Evolutionary conservation across 2,888 invertebrate species (phyloP).

Genomic region (Anthrax anthrax): DNA sequence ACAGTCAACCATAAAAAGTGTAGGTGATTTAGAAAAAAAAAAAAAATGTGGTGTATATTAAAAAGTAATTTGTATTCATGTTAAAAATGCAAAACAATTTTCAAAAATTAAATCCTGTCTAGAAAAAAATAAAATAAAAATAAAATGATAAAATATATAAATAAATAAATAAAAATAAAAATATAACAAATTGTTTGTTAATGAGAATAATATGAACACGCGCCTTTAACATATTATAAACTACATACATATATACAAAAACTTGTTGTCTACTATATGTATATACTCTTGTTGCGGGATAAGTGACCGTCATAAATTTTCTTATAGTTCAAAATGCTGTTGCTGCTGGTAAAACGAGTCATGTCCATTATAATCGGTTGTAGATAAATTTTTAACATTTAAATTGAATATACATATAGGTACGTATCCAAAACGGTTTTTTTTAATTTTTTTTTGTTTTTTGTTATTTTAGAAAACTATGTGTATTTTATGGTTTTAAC

Average conservation of each 20-base stretch:
- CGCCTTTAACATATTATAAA: not conserved
- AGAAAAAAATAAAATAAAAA: not conserved
- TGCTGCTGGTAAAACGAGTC: not conserved
- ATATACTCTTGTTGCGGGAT: not conserved
- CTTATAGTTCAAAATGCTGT: not conserved
- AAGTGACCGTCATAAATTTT: not conserved
- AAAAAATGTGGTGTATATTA: too few species aligned
- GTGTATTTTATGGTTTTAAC: too few species aligned
- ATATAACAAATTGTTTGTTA: too few species aligned
- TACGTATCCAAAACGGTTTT: too few species aligned
- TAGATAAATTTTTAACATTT: not conserved
- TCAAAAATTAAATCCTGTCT: not conserved
- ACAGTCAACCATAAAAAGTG: too few species aligned
- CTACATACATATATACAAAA: not conserved
- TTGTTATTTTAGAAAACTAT: too few species aligned
- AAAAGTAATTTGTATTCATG: too few species aligned
- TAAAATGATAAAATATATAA: not conserved
- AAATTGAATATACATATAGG: not conserved
- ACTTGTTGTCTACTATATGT: not conserved
- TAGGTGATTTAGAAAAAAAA: too few species aligned
- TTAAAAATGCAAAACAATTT: too few species aligned
- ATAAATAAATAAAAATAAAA: too few species aligned
- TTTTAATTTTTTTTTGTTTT: too few species aligned
- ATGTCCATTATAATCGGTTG: not conserved
- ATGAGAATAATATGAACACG: not conserved